These are phyloP conservation scores for Chelonus insularis DNA, from an alignment of 1,140 invertebrate species.

Conservation along the genomic window DNA sequence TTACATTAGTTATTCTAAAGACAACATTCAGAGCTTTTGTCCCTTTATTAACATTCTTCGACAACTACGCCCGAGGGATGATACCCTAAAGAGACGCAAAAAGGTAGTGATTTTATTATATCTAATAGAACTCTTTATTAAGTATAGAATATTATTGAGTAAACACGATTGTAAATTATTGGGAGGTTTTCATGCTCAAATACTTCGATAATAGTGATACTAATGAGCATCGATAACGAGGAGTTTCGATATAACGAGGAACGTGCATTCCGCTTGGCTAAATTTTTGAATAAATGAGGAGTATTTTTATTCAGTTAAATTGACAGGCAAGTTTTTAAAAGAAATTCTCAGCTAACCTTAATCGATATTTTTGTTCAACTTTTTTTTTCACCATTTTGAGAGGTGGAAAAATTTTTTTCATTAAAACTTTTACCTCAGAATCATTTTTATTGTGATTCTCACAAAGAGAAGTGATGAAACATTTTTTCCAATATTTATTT, in stretches of 20 bases:
- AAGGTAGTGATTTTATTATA: not conserved
- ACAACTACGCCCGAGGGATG: conserved; percentile 6
- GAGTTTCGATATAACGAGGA: not conserved
- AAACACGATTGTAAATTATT: conserved; percentile 1
- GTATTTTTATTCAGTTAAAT: conserved; percentile 1
- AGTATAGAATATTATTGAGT: not conserved
- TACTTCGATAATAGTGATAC: conserved; percentile 36
- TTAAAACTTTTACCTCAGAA: too few relatives aligned
- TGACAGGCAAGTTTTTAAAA: not conserved
- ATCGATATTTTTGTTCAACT: not conserved
- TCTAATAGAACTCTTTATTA: not conserved
- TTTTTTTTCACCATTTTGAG: too few relatives aligned
- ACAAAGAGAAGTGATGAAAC: too few relatives aligned
- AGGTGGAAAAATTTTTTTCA: too few relatives aligned
- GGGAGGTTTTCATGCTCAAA: conserved; percentile 23
- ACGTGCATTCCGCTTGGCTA: not conserved
- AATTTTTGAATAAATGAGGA: conserved; percentile 1
- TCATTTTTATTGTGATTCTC: too few relatives aligned
- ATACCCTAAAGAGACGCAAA: not conserved
- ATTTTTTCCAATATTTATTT: too few relatives aligned
- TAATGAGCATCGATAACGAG: conserved; percentile 31
- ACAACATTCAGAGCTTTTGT: conserved; percentile 9
- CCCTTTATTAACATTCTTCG: conserved; percentile 3
- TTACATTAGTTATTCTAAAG: not conserved
- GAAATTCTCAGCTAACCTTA: not conserved